phyloP scores from a whole-genome alignment of 2,888 invertebrate genomes.

The Microctonus aethiopoides region DNA sequence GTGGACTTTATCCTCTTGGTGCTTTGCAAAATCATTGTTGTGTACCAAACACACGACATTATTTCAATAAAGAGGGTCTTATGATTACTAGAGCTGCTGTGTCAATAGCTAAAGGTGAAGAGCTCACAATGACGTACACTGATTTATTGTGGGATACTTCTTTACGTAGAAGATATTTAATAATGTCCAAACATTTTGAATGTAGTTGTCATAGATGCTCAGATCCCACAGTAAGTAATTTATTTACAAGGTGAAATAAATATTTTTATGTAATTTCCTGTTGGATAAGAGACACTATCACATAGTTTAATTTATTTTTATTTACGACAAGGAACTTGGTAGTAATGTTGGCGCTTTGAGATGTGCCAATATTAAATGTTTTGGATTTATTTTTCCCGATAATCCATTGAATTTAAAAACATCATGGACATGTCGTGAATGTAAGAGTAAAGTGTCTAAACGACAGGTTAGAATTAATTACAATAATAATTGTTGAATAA shows the following conservation, averaged over 20 bases:
- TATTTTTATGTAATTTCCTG: neutral
- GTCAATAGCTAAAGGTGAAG: constrained; percentile 72
- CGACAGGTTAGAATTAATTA: constrained; percentile 67
- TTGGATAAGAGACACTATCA: neutral
- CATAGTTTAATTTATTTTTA: neutral
- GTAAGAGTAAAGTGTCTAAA: constrained; percentile 68
- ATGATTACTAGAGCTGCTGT: constrained; percentile 74
- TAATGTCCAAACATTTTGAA: constrained; percentile 76
- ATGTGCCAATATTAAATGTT: constrained; percentile 69
- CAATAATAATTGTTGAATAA: too few relatives aligned
- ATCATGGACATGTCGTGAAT: constrained; percentile 73
- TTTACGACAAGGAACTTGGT: constrained; percentile 70
- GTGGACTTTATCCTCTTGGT: constrained; percentile 77
- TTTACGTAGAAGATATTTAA: constrained; percentile 73
- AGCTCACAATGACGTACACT: constrained; percentile 77
- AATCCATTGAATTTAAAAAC: constrained; percentile 70
- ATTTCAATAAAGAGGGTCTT: constrained; percentile 71
- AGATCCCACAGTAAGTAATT: constrained; percentile 70
- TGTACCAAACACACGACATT: constrained; percentile 75
- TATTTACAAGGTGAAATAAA: neutral
- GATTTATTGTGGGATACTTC: constrained; percentile 77
- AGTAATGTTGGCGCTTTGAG: constrained; percentile 71
- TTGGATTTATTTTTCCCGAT: constrained; percentile 71
- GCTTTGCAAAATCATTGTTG: constrained; percentile 79
- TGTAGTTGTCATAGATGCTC: constrained; percentile 76